Evolutionary conservation across 53 echinoderm and acorn worm genomes (phyloP), one percentile per base, ranked within the genome.

Genomic region (Antedon mediterranea): DNA sequence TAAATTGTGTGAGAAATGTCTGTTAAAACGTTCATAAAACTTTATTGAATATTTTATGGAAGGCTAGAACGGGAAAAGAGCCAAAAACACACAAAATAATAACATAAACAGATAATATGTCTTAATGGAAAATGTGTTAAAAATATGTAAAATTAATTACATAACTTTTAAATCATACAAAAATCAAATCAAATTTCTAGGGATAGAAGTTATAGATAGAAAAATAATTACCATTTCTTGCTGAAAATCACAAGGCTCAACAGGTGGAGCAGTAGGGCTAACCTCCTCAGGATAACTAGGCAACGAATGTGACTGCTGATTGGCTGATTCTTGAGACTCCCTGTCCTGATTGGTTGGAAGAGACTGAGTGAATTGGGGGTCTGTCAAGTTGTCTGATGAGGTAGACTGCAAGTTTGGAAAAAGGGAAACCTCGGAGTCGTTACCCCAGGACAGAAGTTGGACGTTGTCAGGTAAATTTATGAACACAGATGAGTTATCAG

Each of bases 181-280:
- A n/a, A n/a, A n/a, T n/a, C n/a, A n/a, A n/a, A n/a, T n/a, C n/a
- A n/a, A n/a, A n/a, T n/a, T n/a, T n/a, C n/a, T n/a, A n/a, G n/a
- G n/a, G n/a, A n/a, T n/a, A n/a, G n/a, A n/a, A n/a, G n/a, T n/a
- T n/a, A n/a, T n/a, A n/a, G n/a, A n/a, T n/a, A n/a, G n/a, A n/a
- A n/a, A n/a, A n/a, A n/a, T n/a, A n/a, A n/a, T n/a, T 57, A 57
- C 57, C 57, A 57, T 57, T 57, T 57, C 57, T 57, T 57, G 57
- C 1, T 57, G 57, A 57, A 57, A 23, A 57, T 57, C 57, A 57
- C 57, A 57, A 57, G 57, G 57, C 23, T 57, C 57, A 57, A 57
- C 57, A 11, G 57, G 57, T 15, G 57, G 57, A 18, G 57, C 57
- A 57, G 57, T 57, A 18, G 57, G 57, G 23, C 14, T 23, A 3